Percentiles rank a stretch among this genome's conserved stretches.
phyloP scores from a whole-genome alignment of 2,888 invertebrate species.

The Pyrocoelia pectoralis region DNA sequence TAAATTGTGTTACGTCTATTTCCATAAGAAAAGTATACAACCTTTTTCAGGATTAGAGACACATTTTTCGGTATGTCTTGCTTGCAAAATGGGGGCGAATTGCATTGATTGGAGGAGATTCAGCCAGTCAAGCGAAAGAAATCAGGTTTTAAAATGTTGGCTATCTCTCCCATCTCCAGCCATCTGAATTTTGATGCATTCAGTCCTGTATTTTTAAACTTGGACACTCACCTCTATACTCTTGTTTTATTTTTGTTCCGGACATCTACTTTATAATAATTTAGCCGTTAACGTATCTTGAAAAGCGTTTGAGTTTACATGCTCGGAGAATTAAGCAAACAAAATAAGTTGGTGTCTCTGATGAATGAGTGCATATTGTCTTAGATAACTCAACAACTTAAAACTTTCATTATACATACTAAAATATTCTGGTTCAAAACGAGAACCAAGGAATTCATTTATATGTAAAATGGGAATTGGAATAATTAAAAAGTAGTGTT shows the following conservation, averaged over 20 bases:
- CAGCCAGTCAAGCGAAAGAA: constrained; percentile 61
- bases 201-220: not conserved
- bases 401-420: too few species aligned
- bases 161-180: constrained; percentile 30
- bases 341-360: too few species aligned
- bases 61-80: constrained; percentile 24
- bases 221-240: not conserved
- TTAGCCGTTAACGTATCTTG: too few species aligned
- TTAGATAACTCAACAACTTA: too few species aligned
- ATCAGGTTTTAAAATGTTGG: constrained; percentile 59
- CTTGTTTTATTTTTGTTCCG: not conserved
- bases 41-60: constrained; percentile 9
- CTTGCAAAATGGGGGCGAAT: constrained; percentile 48
- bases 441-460: too few species aligned
- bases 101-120: constrained; percentile 61
- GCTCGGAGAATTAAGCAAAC: too few species aligned
- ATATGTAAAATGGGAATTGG: too few species aligned
- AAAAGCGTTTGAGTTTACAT: too few species aligned
- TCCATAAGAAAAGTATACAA: constrained; percentile 3
- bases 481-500: too few species aligned
- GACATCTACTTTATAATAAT: too few species aligned
- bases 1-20: not conserved
- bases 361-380: too few species aligned
- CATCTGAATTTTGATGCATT: constrained; percentile 22
- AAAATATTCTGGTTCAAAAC: too few species aligned